Evolutionary conservation across 53 echinoderm and acorn worm species (phyloP), one percentile per base, ranked within the genome.

Genomic region (Astropecten irregularis): DNA sequence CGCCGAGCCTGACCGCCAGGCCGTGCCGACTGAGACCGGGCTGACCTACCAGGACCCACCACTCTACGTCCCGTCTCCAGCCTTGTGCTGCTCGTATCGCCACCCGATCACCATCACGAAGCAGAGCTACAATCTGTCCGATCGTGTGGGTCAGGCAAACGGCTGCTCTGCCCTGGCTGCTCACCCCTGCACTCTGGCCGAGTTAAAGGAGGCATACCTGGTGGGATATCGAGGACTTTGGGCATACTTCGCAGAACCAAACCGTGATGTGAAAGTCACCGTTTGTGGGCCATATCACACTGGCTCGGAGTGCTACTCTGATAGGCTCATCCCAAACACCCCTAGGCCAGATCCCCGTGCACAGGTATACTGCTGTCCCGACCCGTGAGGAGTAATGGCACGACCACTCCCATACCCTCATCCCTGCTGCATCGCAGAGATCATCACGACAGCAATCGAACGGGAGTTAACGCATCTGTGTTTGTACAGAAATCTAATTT

Each of bases 181-280:
- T 35, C 73, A 73, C 23, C 55, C 20, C 53, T 73, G 73, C 15
- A 53, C 52, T 13, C 73, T 73, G 52, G 54, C 39, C 4, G 73
- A 73, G 38, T 13, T 73, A n/a, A 73, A 73, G 23, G 52, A 50
- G 25, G 49, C 71, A 0, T 71, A 49, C 10, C 0, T n/a, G 6
- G 15, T 28, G 32, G 49, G 71, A 13, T 71, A 71, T 9, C 49
- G 50, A 31, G 10, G 47, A 0, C 9, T 2, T 0, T 73, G 73
- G 73, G 0, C 21, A 0, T 53, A 20, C 13, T 73, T 73, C 4
- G 52, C 73, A 0, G 13, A 9, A 33, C 55, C 73, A 14, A 23
- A 36, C 22, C 73, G 73, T 36, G 54, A 73, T 20, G 54, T 20
- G 16, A 2, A 8, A 14, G 54, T 22, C 7, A 4, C 11, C 0